These are phyloP conservation scores for Aplysina aerophoba DNA, from an alignment of 37 sponge, comb jelly and placozoan genomes.

Conservation along the genomic window DNA sequence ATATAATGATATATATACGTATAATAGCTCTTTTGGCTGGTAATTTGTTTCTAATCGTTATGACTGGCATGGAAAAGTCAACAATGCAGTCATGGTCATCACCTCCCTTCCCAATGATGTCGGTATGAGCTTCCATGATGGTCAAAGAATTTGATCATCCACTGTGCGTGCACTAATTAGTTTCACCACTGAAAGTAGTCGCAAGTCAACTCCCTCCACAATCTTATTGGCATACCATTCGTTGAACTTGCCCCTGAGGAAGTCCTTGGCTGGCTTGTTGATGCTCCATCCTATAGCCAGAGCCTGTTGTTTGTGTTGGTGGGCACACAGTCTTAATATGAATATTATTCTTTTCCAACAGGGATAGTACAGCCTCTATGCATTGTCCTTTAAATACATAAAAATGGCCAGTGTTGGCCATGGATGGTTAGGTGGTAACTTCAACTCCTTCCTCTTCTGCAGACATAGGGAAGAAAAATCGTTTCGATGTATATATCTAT, in stretches of 20 bases:
- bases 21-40: no score
- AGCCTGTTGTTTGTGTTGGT: no score
- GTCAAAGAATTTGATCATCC: slow-evolving; percentile 28
- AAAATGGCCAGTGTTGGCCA: slow-evolving; percentile 44
- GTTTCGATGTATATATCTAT: slow-evolving; percentile 63
- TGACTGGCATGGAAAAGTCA: no score
- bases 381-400: slow-evolving; percentile 37
- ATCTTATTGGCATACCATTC: slow-evolving; percentile 60
- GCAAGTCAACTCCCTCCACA: not conserved
- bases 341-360: slow-evolving; percentile 51
- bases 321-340: slow-evolving; percentile 36
- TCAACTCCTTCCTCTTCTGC: not conserved
- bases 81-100: no score
- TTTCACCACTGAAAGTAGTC: not conserved
- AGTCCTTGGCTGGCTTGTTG: slow-evolving; percentile 65
- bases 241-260: slow-evolving; percentile 37
- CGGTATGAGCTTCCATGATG: not conserved
- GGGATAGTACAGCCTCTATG: slow-evolving; percentile 13
- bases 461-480: slow-evolving; percentile 51
- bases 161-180: not conserved
- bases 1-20: no score
- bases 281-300: no score
- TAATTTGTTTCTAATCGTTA: no score
- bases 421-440: slow-evolving; percentile 12
- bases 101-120: slow-evolving; percentile 26